Conservation (phyloP, 2,797 vertebrate genomes). For the Chelmon rostratus region DNA sequence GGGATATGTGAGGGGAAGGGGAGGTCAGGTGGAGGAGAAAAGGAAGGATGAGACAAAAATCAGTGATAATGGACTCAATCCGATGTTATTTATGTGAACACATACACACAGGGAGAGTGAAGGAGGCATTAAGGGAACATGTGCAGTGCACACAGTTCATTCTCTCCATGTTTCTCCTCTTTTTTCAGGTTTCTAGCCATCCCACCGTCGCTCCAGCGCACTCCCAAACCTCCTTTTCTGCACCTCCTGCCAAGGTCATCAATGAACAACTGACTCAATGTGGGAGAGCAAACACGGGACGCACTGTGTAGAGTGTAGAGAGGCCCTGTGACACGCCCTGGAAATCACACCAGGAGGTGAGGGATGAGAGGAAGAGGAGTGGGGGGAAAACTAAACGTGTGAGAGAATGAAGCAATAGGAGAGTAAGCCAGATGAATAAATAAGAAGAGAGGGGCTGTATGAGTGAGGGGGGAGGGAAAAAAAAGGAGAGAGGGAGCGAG, state of each 20-base stretch:
- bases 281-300: conserved; percentile 28
- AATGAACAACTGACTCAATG: conserved; percentile 33
- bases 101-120: conserved; percentile 9
- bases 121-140: conserved; percentile 25
- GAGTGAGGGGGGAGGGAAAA: conserved; percentile 11
- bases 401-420: conserved; percentile 32
- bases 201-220: conserved; percentile 12
- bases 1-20: background rate
- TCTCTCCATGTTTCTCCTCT: conserved; percentile 45
- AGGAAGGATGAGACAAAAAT: background rate
- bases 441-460: conserved; percentile 19
- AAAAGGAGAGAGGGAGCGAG: background rate
- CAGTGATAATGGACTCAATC: conserved; percentile 45
- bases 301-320: background rate
- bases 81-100: conserved; percentile 23
- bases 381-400: background rate
- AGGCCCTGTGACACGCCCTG: conserved; percentile 50
- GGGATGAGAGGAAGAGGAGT: conserved; percentile 19
- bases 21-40: conserved; percentile 30
- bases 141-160: conserved; percentile 32
- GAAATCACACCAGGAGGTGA: conserved; percentile 42
- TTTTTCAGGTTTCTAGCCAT: conserved; percentile 60
- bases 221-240: conserved; percentile 21
- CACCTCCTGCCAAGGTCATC: conserved; percentile 71
- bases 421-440: conserved; percentile 30